Base-by-base conservation (phyloP, 2,888 invertebrate genomes). In the Eupeodes luniger region DNA sequence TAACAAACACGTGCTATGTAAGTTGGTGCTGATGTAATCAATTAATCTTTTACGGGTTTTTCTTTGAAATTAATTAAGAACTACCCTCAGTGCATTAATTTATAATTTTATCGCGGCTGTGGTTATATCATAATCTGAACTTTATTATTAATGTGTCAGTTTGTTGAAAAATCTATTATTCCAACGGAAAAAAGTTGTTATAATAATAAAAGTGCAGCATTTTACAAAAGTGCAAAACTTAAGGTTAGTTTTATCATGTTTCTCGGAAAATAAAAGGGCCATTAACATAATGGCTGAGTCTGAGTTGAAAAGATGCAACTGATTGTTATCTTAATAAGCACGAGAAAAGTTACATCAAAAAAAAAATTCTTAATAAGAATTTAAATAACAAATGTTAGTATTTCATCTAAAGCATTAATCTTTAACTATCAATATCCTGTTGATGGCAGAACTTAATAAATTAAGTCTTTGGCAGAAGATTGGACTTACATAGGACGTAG, bases 61-160 rank as follows among this genome's bases (percentile, higher is more conserved):
- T 74, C 59, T 36, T 70, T 55, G 64, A 84, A 80, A 69, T 84
- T 62, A 84, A 83, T 84, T 80, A 57, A 87, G 40, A 76, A 80
- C 72, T 76, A 59, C 66, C 57, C 62, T 70, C 70, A 47, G 64
- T 81, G 75, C 84, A 75, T 80, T 67, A 72, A 72, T 77, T 85
- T 16, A 72, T 76, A 67, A 77, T 61, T 70, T 49, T 47, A 55
- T 47, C 49, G 57, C 57, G 57, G 44, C 27, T 5, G 5, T 9
- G 40, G 40, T 59, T 72, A n/a, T 59, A 49, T 77, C 72, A 40
- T 59, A 69, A 59, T 57, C 16, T 72, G 59, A 27, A 59, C 44
- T 59, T 72, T 47, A 49, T 59, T 72, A 72, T 72, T 72, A 72
- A 59, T 59, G 61, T 44, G 76, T 61, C 67, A 67, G 27, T 61